Evolutionary conservation across 2,113 vertebrate species (phyloP).

Genomic region (Ranitomeya variabilis): DNA sequence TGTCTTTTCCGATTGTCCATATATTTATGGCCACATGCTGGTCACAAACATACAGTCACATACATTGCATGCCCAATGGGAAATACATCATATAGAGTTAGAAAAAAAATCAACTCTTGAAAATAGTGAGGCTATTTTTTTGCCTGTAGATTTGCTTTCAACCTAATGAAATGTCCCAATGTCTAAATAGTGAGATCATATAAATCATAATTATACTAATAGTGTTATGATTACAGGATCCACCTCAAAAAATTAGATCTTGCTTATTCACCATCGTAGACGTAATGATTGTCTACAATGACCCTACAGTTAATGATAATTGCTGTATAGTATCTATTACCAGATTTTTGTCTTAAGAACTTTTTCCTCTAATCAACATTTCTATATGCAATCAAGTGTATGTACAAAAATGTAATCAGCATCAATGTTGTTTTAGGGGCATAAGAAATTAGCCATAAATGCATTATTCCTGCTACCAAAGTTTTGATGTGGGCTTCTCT

Average conservation of each 20-base stretch:
- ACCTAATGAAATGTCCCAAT: no score
- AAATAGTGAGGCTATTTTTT: no score
- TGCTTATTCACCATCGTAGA: not conserved
- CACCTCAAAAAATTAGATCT: not conserved
- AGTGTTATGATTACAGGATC: not conserved
- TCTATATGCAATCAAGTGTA: not conserved
- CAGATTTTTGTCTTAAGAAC: not conserved
- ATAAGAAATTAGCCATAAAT: not conserved
- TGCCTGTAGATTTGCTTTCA: no score
- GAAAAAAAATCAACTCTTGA: no score
- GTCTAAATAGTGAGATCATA: no score
- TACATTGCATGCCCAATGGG: no score
- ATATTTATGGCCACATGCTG: not conserved
- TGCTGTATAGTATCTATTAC: not conserved
- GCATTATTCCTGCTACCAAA: not conserved
- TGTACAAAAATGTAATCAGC: not conserved
- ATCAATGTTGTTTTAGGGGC: not conserved
- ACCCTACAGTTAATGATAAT: not conserved
- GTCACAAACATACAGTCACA: not conserved
- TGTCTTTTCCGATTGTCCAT: not conserved
- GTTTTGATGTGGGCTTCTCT: not conserved
- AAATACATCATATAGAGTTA: no score
- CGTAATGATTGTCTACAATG: not conserved
- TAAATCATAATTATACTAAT: no score
- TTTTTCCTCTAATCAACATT: not conserved